Conservation (phyloP, 2,113 vertebrate genomes). For the Calonectris borealis region DNA sequence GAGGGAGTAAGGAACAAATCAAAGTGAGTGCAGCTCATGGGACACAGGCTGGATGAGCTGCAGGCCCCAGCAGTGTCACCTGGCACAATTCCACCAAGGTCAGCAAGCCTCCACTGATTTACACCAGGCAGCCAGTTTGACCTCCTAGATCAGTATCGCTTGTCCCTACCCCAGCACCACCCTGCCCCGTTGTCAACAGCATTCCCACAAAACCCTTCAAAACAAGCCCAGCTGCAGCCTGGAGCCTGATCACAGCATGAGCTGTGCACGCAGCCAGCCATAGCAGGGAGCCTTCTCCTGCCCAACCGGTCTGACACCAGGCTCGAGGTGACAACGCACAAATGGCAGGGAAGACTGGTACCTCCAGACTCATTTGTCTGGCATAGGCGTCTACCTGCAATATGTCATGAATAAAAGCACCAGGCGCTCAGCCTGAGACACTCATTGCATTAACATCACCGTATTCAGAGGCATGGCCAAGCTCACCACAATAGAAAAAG, state of each 20-base stretch:
- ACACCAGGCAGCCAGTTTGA: background rate
- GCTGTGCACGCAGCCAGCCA: background rate
- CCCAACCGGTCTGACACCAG: background rate
- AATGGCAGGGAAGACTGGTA: fast-evolving
- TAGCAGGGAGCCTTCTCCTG: background rate
- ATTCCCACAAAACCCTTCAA: background rate
- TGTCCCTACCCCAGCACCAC: background rate
- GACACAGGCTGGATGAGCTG: background rate
- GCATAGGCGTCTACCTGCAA: background rate
- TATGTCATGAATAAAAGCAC: background rate
- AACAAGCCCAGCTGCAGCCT: background rate
- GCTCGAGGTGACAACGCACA: background rate
- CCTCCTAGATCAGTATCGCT: background rate
- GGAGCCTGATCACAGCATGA: background rate
- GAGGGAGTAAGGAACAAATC: background rate
- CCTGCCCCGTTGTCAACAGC: background rate
- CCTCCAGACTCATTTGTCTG: background rate
- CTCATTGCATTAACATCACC: background rate
- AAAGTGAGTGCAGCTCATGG: background rate
- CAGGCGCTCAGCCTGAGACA: background rate
- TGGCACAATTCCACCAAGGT: background rate
- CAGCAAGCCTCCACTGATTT: background rate
- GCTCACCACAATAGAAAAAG: background rate
- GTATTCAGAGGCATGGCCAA: background rate
- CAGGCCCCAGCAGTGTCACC: background rate